These are phyloP conservation scores for Athene noctua DNA, from an alignment of 2,113 vertebrate species.

Conservation along the genomic window DNA sequence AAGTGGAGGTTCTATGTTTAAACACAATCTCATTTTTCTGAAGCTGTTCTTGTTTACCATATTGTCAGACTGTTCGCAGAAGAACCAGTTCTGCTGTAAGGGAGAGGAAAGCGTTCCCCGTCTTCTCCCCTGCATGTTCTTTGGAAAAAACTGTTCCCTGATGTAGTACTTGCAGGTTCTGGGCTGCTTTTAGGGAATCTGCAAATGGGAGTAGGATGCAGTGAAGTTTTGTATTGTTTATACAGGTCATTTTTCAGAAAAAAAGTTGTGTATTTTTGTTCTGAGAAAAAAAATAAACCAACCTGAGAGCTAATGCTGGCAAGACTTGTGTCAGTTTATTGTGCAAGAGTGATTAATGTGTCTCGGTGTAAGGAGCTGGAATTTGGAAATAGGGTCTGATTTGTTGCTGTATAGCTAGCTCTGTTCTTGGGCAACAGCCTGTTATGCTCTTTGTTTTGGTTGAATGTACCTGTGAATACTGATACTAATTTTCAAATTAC, in stretches of 20 bases:
- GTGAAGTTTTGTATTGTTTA: neutral
- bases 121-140: neutral
- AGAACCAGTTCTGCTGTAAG: neutral
- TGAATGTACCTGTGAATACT: neutral
- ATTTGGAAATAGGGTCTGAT: neutral
- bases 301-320: neutral
- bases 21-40: neutral
- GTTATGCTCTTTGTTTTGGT: neutral
- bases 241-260: neutral
- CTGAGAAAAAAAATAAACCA: slow-evolving; percentile 60
- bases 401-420: neutral
- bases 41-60: neutral
- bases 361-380: neutral
- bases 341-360: neutral
- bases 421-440: neutral
- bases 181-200: neutral
- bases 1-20: neutral
- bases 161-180: neutral
- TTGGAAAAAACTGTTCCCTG: neutral
- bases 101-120: neutral
- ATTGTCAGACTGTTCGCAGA: neutral
- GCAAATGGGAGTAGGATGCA: neutral
- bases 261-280: slow-evolving; percentile 45
- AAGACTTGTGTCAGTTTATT: neutral
- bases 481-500: neutral